phyloP scores from a whole-genome alignment of 2,888 invertebrate genomes.

The Eupithecia abbreviata region DNA sequence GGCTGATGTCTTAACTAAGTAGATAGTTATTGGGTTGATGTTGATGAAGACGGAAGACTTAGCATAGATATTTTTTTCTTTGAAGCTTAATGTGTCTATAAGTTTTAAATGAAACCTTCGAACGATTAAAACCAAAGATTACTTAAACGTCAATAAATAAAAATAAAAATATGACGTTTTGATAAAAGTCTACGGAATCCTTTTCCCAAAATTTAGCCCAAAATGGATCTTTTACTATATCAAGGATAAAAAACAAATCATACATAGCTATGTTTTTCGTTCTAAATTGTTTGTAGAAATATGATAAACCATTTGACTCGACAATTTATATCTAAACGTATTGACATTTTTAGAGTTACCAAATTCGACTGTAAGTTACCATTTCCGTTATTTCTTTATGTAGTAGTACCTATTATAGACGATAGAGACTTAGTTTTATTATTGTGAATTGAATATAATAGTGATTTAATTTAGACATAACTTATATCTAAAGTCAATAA shows the following conservation, averaged over 20 bases:
- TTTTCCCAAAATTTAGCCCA: neutral
- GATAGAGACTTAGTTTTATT: too few relatives aligned
- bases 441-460: too few relatives aligned
- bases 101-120: constrained; percentile 1
- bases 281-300: constrained; percentile 57
- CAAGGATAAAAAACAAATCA: constrained; percentile 1
- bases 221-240: constrained; percentile 1
- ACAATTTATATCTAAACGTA: constrained; percentile 50
- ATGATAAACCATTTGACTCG: constrained; percentile 68
- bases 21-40: too few relatives aligned
- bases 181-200: neutral
- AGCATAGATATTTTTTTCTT: neutral
- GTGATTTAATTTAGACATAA: too few relatives aligned
- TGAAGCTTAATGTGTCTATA: too few relatives aligned
- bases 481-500: too few relatives aligned
- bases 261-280: constrained; percentile 42
- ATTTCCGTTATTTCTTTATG: neutral
- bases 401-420: neutral
- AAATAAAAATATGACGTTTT: neutral
- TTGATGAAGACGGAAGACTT: too few relatives aligned
- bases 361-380: constrained; percentile 10
- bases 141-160: constrained; percentile 1
- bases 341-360: constrained; percentile 43
- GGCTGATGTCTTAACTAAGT: too few relatives aligned
- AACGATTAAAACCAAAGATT: neutral